Evolutionary conservation across 2,797 vertebrate species (phyloP), one percentile per base, ranked within the genome.

Genomic region (Lindbergichthys nudifrons): DNA sequence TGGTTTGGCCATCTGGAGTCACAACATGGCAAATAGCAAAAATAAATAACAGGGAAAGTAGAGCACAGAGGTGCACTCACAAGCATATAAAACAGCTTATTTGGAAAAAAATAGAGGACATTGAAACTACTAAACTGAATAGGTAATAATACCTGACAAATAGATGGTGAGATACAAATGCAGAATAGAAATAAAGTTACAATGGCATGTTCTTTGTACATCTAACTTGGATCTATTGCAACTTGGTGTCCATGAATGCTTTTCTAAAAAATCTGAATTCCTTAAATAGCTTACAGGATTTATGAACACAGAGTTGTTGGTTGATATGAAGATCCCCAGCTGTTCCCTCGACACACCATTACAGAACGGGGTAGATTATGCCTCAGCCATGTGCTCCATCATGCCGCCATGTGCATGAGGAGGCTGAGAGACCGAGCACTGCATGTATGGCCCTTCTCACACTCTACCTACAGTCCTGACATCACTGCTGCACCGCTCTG

Each of bases 401-500:
- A 79, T 77, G 54, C 65, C 15, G 5, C 71, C 67, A 57, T 80
- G 73, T 77, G 77, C 52, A 57, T 56, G 74, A 75, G 78, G 82
- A 90, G 81, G 76, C 89, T 79, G 86, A 91, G 85, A 78, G 61
- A 65, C 63, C 75, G 60, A 84, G 71, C 66, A 79, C 65, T 32
- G 9, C 90, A 84, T 79, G 48, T 83, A 83, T 82, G 81, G 89
- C 79, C 79, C 79, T 65, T 61, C 74, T 73, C 67, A 82, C 69
- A 80, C 74, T 79, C 85, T 81, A 89, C 82, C 81, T 89, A 80
- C 88, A 95, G 92, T 92, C 90, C 91, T 94, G 93, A 96, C 94
- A 95, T 95, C 94, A 94, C 87, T 91, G 77, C 82, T 90, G 93
- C 93, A 92, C 83, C 46, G 90, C 91, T 94, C 95, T 95, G 95